Conservation (phyloP, 2,797 vertebrate genomes). For the Gambusia yucatana region DNA sequence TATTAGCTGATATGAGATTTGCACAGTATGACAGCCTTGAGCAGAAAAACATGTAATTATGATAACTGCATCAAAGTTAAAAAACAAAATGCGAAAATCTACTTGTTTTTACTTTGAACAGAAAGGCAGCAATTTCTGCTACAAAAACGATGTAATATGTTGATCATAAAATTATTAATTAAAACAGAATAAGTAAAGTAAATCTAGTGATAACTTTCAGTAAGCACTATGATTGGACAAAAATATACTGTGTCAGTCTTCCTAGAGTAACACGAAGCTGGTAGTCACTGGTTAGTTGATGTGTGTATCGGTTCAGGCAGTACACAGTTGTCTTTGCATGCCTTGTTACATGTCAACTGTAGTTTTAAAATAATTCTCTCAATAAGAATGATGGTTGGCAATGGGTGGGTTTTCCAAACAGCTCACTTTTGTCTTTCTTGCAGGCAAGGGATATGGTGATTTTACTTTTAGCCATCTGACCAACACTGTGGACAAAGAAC, state of each 20-base stretch:
- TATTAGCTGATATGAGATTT: background rate
- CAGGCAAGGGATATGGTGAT: background rate
- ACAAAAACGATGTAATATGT: background rate
- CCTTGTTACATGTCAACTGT: background rate
- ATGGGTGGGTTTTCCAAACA: background rate
- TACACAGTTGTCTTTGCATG: background rate
- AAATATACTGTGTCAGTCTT: background rate
- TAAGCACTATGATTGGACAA: background rate
- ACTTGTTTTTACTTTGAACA: background rate
- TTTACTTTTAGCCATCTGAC: background rate
- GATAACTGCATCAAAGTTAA: background rate
- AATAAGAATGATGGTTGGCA: background rate
- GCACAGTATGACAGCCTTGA: background rate
- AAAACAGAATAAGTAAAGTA: background rate
- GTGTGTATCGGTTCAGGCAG: background rate
- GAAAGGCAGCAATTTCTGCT: background rate
- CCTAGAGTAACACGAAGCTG: background rate
- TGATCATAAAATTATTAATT: background rate
- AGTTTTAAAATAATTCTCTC: background rate
- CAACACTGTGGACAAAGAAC: background rate
- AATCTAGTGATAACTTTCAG: background rate
- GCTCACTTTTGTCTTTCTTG: background rate
- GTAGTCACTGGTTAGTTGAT: background rate
- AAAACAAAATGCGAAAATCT: background rate
- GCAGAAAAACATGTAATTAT: background rate